Conservation (phyloP, 2,888 invertebrate species). For the Hoplodrina blanda region DNA sequence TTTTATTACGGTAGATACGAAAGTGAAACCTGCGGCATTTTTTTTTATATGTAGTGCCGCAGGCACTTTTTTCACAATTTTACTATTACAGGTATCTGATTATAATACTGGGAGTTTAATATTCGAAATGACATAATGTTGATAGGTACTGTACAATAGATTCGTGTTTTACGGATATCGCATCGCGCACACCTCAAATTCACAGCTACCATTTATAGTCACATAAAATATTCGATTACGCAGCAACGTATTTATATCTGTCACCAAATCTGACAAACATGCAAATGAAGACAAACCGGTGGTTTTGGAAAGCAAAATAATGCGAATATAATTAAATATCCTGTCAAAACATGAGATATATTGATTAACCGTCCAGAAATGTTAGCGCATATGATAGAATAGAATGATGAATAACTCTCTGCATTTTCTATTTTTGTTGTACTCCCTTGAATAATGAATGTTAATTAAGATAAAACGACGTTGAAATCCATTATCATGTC, state of each 20-base stretch:
- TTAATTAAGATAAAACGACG: constrained; percentile 22
- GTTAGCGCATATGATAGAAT: constrained; percentile 25
- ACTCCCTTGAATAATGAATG: constrained; percentile 7
- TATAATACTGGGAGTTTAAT: constrained; percentile 20
- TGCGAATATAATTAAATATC: constrained; percentile 35
- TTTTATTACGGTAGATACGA: not conserved
- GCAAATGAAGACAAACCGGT: constrained; percentile 27
- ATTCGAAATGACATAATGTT: constrained; percentile 29
- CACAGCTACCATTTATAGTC: constrained; percentile 62
- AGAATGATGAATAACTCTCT: constrained; percentile 13
- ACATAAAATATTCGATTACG: constrained; percentile 55
- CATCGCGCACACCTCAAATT: constrained; percentile 39
- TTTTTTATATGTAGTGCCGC: not conserved
- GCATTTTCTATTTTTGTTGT: constrained; percentile 6
- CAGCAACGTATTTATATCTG: constrained; percentile 52
- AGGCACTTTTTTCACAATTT: not conserved
- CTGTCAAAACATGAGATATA: constrained; percentile 20
- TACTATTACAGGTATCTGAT: constrained; percentile 1
- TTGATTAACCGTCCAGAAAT: constrained; percentile 38
- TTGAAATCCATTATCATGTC: constrained; percentile 29
- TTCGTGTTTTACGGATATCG: constrained; percentile 30
- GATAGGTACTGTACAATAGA: constrained; percentile 16
- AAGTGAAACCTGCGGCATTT: constrained; percentile 9
- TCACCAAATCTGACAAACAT: constrained; percentile 42
- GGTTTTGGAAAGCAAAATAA: constrained; percentile 36